Percentiles rank a stretch among this genome's conserved stretches.
Evolutionary conservation across 2,888 invertebrate species (phyloP).

Genomic region (Mimachlamys varia): DNA sequence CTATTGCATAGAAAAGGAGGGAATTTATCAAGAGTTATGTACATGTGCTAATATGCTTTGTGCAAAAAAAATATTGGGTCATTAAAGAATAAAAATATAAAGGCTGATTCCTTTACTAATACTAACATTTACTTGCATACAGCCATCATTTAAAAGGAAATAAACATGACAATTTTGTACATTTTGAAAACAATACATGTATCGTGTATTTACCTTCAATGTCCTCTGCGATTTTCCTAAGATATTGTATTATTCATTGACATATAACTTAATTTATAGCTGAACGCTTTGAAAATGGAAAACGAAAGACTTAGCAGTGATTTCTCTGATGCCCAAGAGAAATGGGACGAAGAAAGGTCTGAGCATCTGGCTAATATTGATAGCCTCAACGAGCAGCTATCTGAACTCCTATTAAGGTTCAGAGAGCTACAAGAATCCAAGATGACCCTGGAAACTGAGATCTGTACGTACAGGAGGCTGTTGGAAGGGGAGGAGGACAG

Average conservation of each 20-base stretch:
- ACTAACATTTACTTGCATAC: too few species aligned
- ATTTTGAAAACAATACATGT: too few species aligned
- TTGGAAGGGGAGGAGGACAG: slow-evolving; percentile 83
- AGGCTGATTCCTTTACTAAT: too few species aligned
- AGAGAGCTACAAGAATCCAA: slow-evolving; percentile 81
- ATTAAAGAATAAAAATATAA: too few species aligned
- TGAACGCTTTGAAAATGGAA: slow-evolving; percentile 45
- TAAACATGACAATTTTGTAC: too few species aligned
- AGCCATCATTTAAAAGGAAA: too few species aligned
- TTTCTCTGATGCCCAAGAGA: slow-evolving; percentile 51
- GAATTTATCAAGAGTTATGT: too few species aligned
- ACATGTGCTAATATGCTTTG: too few species aligned
- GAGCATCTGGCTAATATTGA: slow-evolving; percentile 53
- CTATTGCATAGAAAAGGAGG: too few species aligned
- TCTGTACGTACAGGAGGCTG: slow-evolving; percentile 83
- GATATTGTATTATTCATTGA: not conserved
- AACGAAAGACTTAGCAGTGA: not conserved
- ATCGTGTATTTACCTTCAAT: too few species aligned
- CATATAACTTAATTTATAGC: not conserved
- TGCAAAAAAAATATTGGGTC: too few species aligned
- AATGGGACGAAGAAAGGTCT: slow-evolving; percentile 57
- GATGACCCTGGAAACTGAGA: slow-evolving; percentile 83
- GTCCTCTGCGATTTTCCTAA: too few species aligned
- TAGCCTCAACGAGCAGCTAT: slow-evolving; percentile 56
- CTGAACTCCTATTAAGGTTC: slow-evolving; percentile 59